Conservation (phyloP, 2,888 invertebrate species). For the Seladonia tumulorum region DNA sequence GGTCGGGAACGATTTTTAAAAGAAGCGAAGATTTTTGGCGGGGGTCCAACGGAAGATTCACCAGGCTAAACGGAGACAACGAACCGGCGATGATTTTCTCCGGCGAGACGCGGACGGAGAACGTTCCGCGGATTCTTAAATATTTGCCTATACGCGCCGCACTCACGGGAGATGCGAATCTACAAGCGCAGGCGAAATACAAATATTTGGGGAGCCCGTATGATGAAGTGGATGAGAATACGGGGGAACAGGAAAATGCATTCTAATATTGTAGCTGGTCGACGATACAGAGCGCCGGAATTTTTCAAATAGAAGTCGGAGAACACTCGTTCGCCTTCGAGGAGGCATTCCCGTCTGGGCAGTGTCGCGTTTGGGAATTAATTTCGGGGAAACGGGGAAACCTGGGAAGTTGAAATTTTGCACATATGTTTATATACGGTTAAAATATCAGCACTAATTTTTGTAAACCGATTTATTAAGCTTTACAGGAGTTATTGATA, state of each 20-base stretch:
- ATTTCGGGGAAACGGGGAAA: not conserved
- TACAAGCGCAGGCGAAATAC: not conserved
- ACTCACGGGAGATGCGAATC: not conserved
- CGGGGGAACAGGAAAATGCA: not conserved
- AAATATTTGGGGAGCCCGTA: not conserved
- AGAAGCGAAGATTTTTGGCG: not conserved
- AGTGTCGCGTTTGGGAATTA: not conserved
- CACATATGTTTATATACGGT: not conserved
- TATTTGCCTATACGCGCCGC: slow-evolving; percentile 12
- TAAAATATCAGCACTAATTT: not conserved
- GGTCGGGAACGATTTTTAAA: not conserved
- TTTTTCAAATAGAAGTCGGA: not conserved
- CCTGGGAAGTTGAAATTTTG: not conserved
- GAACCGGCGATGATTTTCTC: not conserved
- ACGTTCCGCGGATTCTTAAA: slow-evolving; percentile 13
- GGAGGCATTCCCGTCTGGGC: not conserved
- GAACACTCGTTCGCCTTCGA: not conserved
- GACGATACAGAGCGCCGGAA: not conserved
- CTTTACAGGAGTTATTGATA: not conserved
- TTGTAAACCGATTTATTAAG: not conserved
- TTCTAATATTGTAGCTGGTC: slow-evolving; percentile 34
- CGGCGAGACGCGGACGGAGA: not conserved
- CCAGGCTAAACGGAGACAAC: not conserved
- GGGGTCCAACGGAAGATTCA: not conserved
- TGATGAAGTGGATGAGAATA: slow-evolving; percentile 3